Conservation (phyloP, 2,797 vertebrate species). For the Argentina silus region DNA sequence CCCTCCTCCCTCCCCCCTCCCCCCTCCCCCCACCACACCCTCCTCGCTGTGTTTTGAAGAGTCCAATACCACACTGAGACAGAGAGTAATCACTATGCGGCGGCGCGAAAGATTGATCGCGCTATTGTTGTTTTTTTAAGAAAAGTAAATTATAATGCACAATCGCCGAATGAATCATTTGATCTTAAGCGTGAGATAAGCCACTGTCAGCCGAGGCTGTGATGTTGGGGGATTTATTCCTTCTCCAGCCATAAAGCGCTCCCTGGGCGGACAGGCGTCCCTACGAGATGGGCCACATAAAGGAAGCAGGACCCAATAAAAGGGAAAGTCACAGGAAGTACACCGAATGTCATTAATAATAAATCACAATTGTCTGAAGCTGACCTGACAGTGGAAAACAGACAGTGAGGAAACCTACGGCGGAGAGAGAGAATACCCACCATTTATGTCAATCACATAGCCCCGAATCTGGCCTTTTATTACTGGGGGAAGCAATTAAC, state of each 20-base stretch:
- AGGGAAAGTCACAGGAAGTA: constrained; percentile 81
- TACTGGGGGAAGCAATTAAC: constrained; percentile 79
- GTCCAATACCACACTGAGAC: constrained; percentile 56
- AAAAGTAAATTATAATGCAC: constrained; percentile 74
- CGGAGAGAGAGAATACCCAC: constrained; percentile 50
- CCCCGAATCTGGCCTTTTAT: constrained; percentile 75
- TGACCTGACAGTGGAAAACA: constrained; percentile 64
- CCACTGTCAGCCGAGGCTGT: constrained; percentile 64
- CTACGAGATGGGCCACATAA: constrained; percentile 73
- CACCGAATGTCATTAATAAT: constrained; percentile 81
- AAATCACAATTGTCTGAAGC: constrained; percentile 80
- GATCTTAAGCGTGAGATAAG: constrained; percentile 73
- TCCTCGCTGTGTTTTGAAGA: constrained; percentile 49
- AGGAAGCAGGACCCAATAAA: constrained; percentile 79
- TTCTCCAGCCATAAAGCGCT: constrained; percentile 67
- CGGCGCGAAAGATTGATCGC: constrained; percentile 61
- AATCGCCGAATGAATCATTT: constrained; percentile 74
- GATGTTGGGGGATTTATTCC: constrained; percentile 74
- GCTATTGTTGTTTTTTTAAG: constrained; percentile 66
- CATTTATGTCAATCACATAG: constrained; percentile 79
- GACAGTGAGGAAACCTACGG: constrained; percentile 49
- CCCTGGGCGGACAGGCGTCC: constrained; percentile 72
- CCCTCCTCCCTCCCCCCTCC: not conserved
- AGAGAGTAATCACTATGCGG: constrained; percentile 57
- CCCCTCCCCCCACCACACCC: constrained; percentile 7